phyloP scores from a whole-genome alignment of 2,797 vertebrate genomes.

The Rhyacichthys aspro region DNA sequence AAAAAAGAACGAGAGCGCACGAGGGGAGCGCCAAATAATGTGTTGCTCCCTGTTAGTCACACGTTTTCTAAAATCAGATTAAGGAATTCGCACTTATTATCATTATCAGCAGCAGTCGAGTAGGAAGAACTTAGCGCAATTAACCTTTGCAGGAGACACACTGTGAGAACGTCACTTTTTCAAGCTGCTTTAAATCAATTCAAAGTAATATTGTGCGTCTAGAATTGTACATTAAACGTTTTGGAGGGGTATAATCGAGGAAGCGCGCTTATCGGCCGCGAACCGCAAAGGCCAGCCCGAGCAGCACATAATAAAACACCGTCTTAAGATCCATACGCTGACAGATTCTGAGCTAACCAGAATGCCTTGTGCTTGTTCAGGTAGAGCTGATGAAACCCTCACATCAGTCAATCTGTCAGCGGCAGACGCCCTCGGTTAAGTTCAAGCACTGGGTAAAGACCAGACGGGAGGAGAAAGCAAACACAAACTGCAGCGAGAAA shows the following conservation, averaged over 20 bases:
- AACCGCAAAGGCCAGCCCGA: slow-evolving; percentile 32
- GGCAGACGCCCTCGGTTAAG: slow-evolving; percentile 56
- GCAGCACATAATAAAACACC: slow-evolving; percentile 41
- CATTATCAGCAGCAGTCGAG: slow-evolving; percentile 23
- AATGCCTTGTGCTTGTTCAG: slow-evolving; percentile 51
- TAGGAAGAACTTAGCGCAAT: slow-evolving; percentile 1
- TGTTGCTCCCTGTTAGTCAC: slow-evolving; percentile 15
- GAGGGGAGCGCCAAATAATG: slow-evolving; percentile 7
- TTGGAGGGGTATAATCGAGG: not conserved
- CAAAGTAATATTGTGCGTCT: not conserved
- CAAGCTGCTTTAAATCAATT: slow-evolving; percentile 4
- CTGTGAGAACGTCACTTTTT: not conserved
- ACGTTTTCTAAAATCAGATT: slow-evolving; percentile 16
- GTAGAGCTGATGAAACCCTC: slow-evolving; percentile 48
- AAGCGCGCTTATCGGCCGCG: slow-evolving; percentile 12
- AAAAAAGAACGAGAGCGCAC: slow-evolving; percentile 16
- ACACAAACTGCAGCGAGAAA: slow-evolving; percentile 9
- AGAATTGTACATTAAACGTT: not conserved
- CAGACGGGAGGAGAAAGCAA: slow-evolving; percentile 1
- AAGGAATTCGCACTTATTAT: slow-evolving; percentile 14
- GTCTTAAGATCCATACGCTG: slow-evolving; percentile 42
- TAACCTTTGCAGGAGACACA: not conserved
- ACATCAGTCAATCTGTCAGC: slow-evolving; percentile 71
- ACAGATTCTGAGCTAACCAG: slow-evolving; percentile 47
- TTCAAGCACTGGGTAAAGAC: slow-evolving; percentile 40